These are phyloP conservation scores for Thereuonema tuberculata DNA, from an alignment of 1,140 invertebrate genomes.

Conservation along the genomic window DNA sequence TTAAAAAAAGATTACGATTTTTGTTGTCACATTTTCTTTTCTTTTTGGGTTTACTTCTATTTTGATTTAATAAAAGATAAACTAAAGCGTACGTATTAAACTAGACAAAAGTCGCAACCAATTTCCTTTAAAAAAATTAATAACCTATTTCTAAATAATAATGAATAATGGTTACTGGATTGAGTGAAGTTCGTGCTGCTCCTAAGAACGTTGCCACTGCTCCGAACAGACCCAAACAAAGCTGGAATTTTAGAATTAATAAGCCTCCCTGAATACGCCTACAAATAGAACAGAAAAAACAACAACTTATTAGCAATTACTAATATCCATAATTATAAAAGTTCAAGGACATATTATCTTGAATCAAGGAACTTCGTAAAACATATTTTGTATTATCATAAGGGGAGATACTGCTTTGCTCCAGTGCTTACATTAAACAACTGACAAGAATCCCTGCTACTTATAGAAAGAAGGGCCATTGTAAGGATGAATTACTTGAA, in stretches of 20 bases:
- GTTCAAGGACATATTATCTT: too few species aligned
- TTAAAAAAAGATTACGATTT: too few species aligned
- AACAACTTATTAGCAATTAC: too few species aligned
- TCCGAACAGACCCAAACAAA: slow-evolving; percentile 8
- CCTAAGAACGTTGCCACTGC: neutral
- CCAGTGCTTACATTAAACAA: too few species aligned
- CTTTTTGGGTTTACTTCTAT: neutral
- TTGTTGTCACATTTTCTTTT: too few species aligned
- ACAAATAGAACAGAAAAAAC: neutral
- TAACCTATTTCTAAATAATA: neutral
- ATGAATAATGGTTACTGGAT: neutral
- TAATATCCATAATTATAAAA: too few species aligned
- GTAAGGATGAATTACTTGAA: too few species aligned
- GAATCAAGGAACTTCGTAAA: too few species aligned
- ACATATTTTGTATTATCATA: too few species aligned
- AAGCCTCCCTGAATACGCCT: neutral
- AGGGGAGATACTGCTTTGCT: too few species aligned
- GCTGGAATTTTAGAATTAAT: slow-evolving; percentile 5
- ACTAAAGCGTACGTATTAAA: neutral
- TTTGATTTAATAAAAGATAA: neutral
- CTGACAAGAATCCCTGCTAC: too few species aligned
- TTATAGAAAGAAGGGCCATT: too few species aligned
- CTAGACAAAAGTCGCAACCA: neutral
- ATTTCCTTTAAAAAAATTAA: neutral
- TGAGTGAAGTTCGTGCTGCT: neutral